Evolutionary conservation across 1,140 invertebrate species (phyloP).

Genomic region (Seison nebaliae): DNA sequence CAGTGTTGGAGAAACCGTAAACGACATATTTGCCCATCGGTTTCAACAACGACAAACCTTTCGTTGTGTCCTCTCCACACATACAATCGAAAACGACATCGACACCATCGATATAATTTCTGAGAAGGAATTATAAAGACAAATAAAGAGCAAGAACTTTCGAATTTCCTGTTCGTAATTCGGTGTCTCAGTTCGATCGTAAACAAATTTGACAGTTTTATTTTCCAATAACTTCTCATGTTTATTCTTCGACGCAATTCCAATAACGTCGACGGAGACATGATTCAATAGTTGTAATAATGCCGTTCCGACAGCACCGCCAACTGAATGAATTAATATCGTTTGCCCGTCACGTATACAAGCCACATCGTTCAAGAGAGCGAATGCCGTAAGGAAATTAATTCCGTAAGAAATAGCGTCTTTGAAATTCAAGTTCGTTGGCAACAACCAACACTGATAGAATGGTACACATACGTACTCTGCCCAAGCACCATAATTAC

Average conservation of each 20-base stretch:
- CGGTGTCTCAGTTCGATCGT: conserved; percentile 37
- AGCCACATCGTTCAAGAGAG: conserved; percentile 53
- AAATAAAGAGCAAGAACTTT: conserved; percentile 33
- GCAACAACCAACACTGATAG: conserved; percentile 48
- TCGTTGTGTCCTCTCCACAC: conserved; percentile 53
- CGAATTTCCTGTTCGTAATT: conserved; percentile 55
- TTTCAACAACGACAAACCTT: conserved; percentile 50
- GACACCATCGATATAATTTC: conserved; percentile 46
- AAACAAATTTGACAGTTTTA: conserved; percentile 39
- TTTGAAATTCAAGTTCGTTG: conserved; percentile 42
- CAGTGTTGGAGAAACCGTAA: conserved; percentile 54
- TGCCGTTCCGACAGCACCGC: conserved; percentile 45
- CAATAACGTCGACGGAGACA: neutral
- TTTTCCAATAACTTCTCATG: neutral
- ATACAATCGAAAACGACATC: conserved; percentile 60
- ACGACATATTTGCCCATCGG: conserved; percentile 64
- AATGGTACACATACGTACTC: conserved; percentile 48
- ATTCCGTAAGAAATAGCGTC: conserved; percentile 54
- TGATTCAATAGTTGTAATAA: neutral
- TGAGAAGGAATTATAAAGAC: conserved; percentile 19
- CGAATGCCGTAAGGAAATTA: conserved; percentile 57
- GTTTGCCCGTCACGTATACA: conserved; percentile 47
- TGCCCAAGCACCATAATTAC: conserved; percentile 54
- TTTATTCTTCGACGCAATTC: neutral
- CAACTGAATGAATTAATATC: conserved; percentile 55